Conservation (phyloP, 2,113 vertebrate genomes). For the Stegostoma tigrinum region DNA sequence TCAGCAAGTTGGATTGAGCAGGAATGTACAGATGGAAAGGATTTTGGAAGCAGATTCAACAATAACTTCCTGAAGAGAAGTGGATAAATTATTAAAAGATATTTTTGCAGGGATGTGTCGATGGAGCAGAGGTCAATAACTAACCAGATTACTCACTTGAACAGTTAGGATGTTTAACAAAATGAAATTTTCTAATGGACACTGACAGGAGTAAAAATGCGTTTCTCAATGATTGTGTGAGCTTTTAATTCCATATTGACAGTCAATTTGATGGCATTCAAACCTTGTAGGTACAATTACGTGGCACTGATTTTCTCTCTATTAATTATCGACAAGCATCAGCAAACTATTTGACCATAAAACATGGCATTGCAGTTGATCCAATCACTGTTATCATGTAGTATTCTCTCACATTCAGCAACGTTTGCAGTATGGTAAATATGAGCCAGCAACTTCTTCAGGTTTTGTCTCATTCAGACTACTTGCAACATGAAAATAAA, state of each 20-base stretch:
- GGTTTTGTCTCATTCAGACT: background rate
- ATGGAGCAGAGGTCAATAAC: background rate
- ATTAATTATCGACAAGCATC: background rate
- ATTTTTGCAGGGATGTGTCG: background rate
- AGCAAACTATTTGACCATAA: background rate
- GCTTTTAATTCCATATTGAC: background rate
- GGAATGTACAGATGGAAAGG: background rate
- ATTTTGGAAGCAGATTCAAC: background rate
- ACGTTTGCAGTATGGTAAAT: background rate
- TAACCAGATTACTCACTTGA: background rate
- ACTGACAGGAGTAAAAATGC: no score
- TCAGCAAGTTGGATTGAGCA: no score
- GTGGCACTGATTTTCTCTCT: background rate
- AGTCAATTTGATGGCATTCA: background rate
- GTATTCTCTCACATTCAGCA: background rate
- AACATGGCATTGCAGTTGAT: background rate
- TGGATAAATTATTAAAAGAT: background rate
- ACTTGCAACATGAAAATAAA: background rate
- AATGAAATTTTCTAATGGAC: no score
- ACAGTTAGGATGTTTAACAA: background rate
- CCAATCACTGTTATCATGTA: background rate
- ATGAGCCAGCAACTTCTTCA: background rate
- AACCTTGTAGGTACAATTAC: background rate
- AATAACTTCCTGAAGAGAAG: background rate
- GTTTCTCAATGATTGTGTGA: background rate